A percentile compares a stretch with the other conserved stretches of the same genome.
Conservation (phyloP, 1,140 invertebrate genomes). For the Onthophagus taurus region DNA sequence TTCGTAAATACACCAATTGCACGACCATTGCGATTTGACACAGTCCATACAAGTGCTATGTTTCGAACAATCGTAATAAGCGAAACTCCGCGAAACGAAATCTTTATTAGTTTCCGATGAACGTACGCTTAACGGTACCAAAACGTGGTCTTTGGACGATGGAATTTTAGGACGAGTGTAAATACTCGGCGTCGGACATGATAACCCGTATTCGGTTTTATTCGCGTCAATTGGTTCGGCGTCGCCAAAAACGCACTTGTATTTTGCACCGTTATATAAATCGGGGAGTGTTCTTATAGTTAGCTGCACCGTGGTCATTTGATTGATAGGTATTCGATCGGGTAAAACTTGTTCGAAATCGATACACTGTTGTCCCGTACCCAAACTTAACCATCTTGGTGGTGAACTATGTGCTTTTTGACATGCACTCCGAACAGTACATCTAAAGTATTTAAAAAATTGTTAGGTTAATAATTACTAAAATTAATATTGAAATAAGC, state of each 20-base stretch:
- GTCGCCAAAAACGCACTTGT: constrained; percentile 87
- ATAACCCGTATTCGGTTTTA: constrained; percentile 68
- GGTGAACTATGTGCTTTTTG: constrained; percentile 82
- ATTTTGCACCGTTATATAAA: constrained; percentile 78
- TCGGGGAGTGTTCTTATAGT: constrained; percentile 84
- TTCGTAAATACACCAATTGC: constrained; percentile 94
- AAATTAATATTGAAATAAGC: constrained; percentile 22
- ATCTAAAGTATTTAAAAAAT: too few relatives aligned
- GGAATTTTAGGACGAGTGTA: constrained; percentile 69
- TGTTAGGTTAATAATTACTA: constrained; percentile 6
- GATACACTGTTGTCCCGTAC: constrained; percentile 87
- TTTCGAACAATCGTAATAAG: constrained; percentile 87
- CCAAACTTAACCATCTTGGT: constrained; percentile 85
- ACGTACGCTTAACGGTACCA: constrained; percentile 85
- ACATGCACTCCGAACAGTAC: constrained; percentile 77
- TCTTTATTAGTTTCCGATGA: constrained; percentile 92
- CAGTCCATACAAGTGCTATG: constrained; percentile 80
- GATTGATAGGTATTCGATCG: constrained; percentile 78
- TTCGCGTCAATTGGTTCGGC: constrained; percentile 78
- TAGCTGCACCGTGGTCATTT: constrained; percentile 74
- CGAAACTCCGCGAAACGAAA: constrained; percentile 88
- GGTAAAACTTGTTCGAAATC: constrained; percentile 90
- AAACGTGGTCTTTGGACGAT: constrained; percentile 74
- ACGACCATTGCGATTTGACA: constrained; percentile 81
- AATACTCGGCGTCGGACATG: constrained; percentile 75